A percentile compares a stretch with the other conserved stretches of the same genome.
phyloP scores from a whole-genome alignment of 2,888 invertebrate species.

The Trichopoda pennipes region DNA sequence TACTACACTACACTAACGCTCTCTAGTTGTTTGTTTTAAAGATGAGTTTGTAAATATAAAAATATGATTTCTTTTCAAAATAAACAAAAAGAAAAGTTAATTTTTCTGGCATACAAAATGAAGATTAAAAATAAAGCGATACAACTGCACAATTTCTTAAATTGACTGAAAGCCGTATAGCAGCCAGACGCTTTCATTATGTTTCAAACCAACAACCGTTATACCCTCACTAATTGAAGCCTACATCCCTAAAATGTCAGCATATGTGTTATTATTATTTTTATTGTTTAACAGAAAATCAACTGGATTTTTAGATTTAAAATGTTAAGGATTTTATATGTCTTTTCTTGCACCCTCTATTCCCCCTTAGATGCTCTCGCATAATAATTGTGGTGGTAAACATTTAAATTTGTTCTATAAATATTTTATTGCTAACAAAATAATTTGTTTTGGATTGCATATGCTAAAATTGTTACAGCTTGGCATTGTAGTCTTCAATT shows the following conservation, averaged over 20 bases:
- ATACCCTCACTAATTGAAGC: not conserved
- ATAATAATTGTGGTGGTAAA: constrained; percentile 22
- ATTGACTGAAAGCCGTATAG: not conserved
- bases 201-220: not conserved
- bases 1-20: constrained; percentile 31
- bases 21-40: constrained; percentile 32
- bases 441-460: constrained; percentile 22
- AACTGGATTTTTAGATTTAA: constrained; percentile 41
- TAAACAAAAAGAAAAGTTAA: constrained; percentile 20
- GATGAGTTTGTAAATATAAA: constrained; percentile 12
- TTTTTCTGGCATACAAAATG: not conserved
- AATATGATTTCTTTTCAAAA: not conserved
- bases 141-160: not conserved
- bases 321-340: constrained; percentile 28
- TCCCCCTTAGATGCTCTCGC: not conserved
- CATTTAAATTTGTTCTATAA: constrained; percentile 41
- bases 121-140: constrained; percentile 16
- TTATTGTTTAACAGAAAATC: not conserved
- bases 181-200: constrained; percentile 1
- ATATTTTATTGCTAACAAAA: constrained; percentile 42
- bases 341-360: not conserved
- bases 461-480: constrained; percentile 26
- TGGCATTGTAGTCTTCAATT: constrained; percentile 23
- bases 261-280: constrained; percentile 11
- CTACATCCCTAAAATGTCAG: constrained; percentile 51